phyloP scores from a whole-genome alignment of 2,888 invertebrate genomes.

The Coenonympha glycerion region DNA sequence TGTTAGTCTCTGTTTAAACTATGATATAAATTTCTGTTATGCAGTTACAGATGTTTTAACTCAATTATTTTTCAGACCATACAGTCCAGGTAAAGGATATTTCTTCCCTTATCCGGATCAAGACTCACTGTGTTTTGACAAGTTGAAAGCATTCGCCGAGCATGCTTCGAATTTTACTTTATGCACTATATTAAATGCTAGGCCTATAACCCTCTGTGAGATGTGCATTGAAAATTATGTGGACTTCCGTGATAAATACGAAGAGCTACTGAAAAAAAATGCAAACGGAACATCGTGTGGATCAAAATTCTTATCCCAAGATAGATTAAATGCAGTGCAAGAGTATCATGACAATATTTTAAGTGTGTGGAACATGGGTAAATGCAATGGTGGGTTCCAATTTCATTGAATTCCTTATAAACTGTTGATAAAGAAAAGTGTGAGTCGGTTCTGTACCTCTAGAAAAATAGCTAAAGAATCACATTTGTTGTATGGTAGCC shows the following conservation, averaged over 20 bases:
- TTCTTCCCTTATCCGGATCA: conserved; percentile 32
- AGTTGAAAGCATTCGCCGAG: conserved; percentile 67
- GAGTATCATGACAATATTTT: conserved; percentile 73
- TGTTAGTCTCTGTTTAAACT: too few species aligned
- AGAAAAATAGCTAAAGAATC: too few species aligned
- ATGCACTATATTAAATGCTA: conserved; percentile 77
- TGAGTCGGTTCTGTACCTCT: too few species aligned
- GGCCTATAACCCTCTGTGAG: conserved; percentile 78
- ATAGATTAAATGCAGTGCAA: conserved; percentile 78
- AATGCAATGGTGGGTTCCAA: conserved; percentile 77
- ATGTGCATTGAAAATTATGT: conserved; percentile 75
- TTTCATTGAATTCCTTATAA: too few species aligned
- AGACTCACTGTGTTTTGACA: conserved; percentile 48
- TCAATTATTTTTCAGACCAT: conserved; percentile 36
- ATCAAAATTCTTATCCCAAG: conserved; percentile 75
- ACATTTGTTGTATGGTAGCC: too few species aligned
- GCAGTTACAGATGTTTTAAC: too few species aligned
- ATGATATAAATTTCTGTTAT: too few species aligned
- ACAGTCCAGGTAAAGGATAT: conserved; percentile 30
- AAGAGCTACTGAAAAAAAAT: conserved; percentile 58
- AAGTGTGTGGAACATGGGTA: conserved; percentile 77
- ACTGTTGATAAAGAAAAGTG: too few species aligned
- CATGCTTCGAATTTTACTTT: conserved; percentile 75
- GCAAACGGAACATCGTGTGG: conserved; percentile 76
- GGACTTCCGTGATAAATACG: conserved; percentile 65